Base-by-base conservation (phyloP, 2,888 invertebrate species). In the Altica lythri region DNA sequence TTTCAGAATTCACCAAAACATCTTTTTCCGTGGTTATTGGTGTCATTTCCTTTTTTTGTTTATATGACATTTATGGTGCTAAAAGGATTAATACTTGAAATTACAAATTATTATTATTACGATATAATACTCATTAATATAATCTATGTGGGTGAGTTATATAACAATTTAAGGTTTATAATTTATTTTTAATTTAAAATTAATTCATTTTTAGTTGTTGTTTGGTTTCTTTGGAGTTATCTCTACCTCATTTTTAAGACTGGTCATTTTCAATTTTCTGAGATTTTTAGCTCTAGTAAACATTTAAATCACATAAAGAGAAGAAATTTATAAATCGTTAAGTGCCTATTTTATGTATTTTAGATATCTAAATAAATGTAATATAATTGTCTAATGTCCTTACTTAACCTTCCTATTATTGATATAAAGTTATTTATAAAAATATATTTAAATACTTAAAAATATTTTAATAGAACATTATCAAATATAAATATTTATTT, bases 1-100 rank as follows among this genome's bases (percentile, higher is more conserved):
- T 49, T 53, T 44, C 27, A 53, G 53, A 46, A 45, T 13, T 13
- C 30, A 2, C 9, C 19, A 6, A 14, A 17, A 4, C 40, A 32
- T 10, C 32, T 53, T 18, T 12, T 46, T 17, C 53, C 53, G 8
- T 53, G 53, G 53, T 12, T 53, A 8, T 10, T 29, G 9, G 25
- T 46, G 13, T 17, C 46, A 16, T 13, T 32, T 9, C 17, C 25
- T 6, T 16, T 32, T 10, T 46, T 53, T 16, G 10, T 34, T 1
- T 53, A 53, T 27, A 19, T 53, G 18, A 46, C 46, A 12, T 46
- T 46, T 16, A 40, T 46, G 40, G 40, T 46, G 14, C 8, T 45
- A 5, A 27, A 1, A 17, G 51, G 45, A 14, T 14, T 53, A 12
- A 30, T 14, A 32, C 34, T 34, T 4, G 30, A 8, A 29, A 1